Evolutionary conservation across 2,888 invertebrate species (phyloP).

Genomic region (Reticulitermes lucifugus): DNA sequence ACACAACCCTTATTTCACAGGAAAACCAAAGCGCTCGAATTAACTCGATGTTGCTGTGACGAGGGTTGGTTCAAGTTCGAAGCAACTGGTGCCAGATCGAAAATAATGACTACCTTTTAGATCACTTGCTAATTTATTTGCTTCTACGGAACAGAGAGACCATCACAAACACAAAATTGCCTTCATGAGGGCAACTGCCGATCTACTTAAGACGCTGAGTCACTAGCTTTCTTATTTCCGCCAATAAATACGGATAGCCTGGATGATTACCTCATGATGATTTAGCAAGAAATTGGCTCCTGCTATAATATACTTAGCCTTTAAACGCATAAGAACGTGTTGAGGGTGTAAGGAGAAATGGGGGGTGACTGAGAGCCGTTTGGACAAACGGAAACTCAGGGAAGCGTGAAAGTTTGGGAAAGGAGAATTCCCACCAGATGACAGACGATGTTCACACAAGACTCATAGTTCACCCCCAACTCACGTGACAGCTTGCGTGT

Average conservation of each 20-base stretch:
- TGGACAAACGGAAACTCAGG: constrained; percentile 36
- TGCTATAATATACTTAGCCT: not conserved
- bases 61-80: no score
- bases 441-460: constrained; percentile 38
- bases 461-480: constrained; percentile 42
- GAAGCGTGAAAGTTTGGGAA: constrained; percentile 33
- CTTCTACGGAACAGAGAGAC: not conserved
- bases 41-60: no score
- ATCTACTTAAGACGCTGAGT: constrained; percentile 5
- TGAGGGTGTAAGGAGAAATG: not conserved
- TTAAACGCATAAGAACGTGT: constrained; percentile 11
- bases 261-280: constrained; percentile 24
- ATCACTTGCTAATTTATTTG: not conserved
- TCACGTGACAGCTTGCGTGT: constrained; percentile 33
- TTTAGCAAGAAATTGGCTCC: constrained; percentile 6
- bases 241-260: not conserved
- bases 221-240: not conserved
- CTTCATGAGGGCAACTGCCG: not conserved
- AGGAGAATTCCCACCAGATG: not conserved
- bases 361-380: not conserved
- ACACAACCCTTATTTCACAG: no score
- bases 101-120: no score
- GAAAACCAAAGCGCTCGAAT: no score
- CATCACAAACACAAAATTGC: not conserved
- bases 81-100: no score